These are phyloP conservation scores for Streptopelia turtur DNA, from an alignment of 2,797 vertebrate species.

Conservation along the genomic window DNA sequence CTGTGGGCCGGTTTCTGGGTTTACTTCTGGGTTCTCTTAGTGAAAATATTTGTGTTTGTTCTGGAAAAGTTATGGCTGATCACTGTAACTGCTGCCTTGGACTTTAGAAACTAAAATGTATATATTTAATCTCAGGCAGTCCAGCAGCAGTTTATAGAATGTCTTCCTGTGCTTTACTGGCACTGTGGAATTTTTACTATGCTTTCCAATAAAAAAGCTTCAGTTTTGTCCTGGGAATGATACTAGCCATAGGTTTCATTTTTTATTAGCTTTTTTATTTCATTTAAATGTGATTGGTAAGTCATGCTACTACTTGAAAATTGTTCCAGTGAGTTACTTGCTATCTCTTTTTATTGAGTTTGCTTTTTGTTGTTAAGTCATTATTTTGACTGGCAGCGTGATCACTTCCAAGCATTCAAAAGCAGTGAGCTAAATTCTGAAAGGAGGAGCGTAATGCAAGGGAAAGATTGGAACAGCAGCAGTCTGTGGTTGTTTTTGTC, in stretches of 20 bases:
- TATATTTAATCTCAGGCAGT: background rate
- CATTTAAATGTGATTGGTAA: background rate
- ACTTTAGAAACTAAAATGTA: background rate
- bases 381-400: background rate
- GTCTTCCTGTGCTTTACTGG: background rate
- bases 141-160: background rate
- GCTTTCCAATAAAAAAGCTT: background rate
- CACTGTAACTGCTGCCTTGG: background rate
- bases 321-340: background rate
- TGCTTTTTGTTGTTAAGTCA: background rate
- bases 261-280: background rate
- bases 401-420: background rate
- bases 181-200: background rate
- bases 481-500: background rate
- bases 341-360: background rate
- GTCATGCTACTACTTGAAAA: background rate
- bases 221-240: background rate
- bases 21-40: background rate
- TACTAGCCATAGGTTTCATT: background rate
- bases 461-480: background rate
- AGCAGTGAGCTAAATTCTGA: background rate
- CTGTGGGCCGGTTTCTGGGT: background rate
- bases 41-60: slow-evolving; percentile 2
- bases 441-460: background rate
- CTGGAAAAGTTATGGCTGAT: background rate